A percentile compares a stretch with the other conserved stretches of the same genome.
Conservation (phyloP, 2,797 vertebrate genomes). For the Chanos chanos region DNA sequence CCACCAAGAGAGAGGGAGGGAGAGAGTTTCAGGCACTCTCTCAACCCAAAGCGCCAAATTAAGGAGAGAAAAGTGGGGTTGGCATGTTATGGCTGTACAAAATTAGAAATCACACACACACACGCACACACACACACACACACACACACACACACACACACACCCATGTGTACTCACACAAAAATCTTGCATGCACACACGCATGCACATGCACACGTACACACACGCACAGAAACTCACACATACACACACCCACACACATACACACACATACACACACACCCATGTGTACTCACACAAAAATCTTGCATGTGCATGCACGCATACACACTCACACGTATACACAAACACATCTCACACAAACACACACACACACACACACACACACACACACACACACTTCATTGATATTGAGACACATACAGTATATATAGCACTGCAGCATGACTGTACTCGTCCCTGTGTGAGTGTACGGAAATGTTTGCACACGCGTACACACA, state of each 20-base stretch:
- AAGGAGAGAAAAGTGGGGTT: background rate
- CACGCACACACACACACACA: too few relatives aligned
- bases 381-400: background rate
- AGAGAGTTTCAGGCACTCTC: background rate
- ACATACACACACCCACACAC: conserved; percentile 1
- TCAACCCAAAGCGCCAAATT: background rate
- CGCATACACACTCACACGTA: background rate
- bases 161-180: too few relatives aligned
- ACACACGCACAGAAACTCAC: background rate
- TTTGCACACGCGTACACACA: conserved; percentile 1
- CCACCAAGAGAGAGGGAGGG: background rate
- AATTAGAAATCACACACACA: background rate
- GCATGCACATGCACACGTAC: background rate
- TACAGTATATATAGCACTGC: background rate
- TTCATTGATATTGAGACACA: background rate
- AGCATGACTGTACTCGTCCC: background rate
- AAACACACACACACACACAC: background rate
- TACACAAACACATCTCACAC: background rate
- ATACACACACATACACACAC: too few relatives aligned
- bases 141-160: too few relatives aligned
- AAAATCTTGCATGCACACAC: background rate
- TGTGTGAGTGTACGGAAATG: background rate
- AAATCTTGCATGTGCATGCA: too few relatives aligned
- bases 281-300: too few relatives aligned
- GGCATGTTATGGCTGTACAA: conserved; percentile 4